Base-by-base conservation (phyloP, 1,140 invertebrate species). In the Colletes gigas region DNA sequence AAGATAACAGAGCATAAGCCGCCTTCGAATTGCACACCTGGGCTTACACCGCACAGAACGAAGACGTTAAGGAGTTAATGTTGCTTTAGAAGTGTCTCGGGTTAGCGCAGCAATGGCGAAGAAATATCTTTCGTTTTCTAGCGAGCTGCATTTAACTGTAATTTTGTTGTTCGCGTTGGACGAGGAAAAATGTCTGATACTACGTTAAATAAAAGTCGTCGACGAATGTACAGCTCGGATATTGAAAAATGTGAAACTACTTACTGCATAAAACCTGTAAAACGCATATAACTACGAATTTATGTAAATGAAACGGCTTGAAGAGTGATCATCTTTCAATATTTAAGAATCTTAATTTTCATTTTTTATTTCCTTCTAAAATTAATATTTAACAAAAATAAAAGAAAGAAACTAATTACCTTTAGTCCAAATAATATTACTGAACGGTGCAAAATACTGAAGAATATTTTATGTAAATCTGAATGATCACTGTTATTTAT, bases 1-100 rank as follows among this genome's bases (percentile, higher is more conserved):
- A 59, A 80, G 63, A 80, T n/a, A 80, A 74, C 14, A 75, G 17
- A 44, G 50, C 70, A n/a, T 79, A 44, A 73, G 50, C 60, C 55
- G 77, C 19, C 30, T 55, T 65, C 7, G 4, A 15, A 39, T 41
- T 30, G 17, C 19, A 57, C 60, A 17, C 19, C 10, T 41, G 12
- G 3, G 12, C 7, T 50, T 15, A 15, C 5, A n/a, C 19, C 9
- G 47, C 57, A 14, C 41, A 8, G 57, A 39, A 70, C 67, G 66
- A 44, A 30, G 57, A 59, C 47, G 47, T 9, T 41, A 50, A 60
- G 30, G 21, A 39, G 55, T 41, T 69, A 63, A 78, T n/a, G 44
- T 19, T 8, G 2, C 50, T 69, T 30, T n/a, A 12, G 17, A 57
- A 9, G 30, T 19, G 21, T 39, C 17, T 55, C 39, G 52, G 47